Base-by-base conservation (phyloP, 2,113 vertebrate species). In the Agelaius tricolor region DNA sequence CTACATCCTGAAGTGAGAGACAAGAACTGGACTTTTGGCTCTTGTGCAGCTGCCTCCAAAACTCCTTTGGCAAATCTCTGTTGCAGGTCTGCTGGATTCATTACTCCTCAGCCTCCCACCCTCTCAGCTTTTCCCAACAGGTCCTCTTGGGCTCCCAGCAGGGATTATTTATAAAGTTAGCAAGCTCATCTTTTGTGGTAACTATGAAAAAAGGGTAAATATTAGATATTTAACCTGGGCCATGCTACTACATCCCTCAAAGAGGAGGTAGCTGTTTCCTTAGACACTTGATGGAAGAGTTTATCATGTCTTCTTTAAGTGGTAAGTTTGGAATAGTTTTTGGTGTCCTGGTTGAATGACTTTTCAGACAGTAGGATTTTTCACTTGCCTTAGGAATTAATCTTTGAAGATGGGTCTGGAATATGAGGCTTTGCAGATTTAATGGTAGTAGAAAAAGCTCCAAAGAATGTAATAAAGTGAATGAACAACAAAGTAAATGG, bases 401-500 rank as follows among this genome's bases (percentile, higher is more conserved):
- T 79, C 78, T 91, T 62, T 93, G 58, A 87, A 74, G 63, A 79
- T 26, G 15, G 13, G 11, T 79, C 61, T 79, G 54, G 63, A 69
- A 35, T 84, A 23, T 3, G 23, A 81, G 62, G 78, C 47, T 93
- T 79, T 91, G 52, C 44, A 93, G 84, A 75, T 33, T 69, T 94
- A 76, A 63, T 31, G 47, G 30, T 31, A 92, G 51, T 24, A 73
- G 63, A 57, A 89, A 94, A 84, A 79, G 44, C 1, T 27, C 47
- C 65, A 78, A 91, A 81, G 39, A 51, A 33, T 39, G 55, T 63
- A 81, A 92, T 89, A 84, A 91, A 92, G 58, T 54, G 72, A 95
- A 77, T 15, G 59, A 90, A 87, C 51, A 86, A 71, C 47, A 84
- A 84, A 90, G 80, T 78, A 93, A 90, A 91, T 47, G 78, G 62